These are phyloP conservation scores for Dysidea cf. avara DNA, from an alignment of 37 sponge, comb jelly and placozoan species.

Conservation along the genomic window DNA sequence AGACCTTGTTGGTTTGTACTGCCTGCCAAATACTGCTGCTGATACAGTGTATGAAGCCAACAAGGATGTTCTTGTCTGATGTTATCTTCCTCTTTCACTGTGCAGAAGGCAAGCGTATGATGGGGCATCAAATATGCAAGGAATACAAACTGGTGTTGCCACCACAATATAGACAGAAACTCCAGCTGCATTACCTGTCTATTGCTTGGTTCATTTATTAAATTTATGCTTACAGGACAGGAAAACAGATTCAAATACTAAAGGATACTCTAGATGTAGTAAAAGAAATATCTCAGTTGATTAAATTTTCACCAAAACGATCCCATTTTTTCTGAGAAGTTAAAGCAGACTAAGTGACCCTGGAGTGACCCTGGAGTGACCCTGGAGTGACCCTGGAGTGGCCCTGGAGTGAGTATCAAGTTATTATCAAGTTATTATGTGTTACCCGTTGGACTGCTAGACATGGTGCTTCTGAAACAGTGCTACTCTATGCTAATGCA, in stretches of 20 bases:
- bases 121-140: constrained; percentile 51
- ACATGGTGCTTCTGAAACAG: constrained; percentile 53
- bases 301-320: constrained; percentile 60
- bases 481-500: constrained; percentile 50
- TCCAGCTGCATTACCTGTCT: constrained; percentile 56
- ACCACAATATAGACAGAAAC: constrained; percentile 28
- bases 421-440: constrained; percentile 43
- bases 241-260: constrained; percentile 22
- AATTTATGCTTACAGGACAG: constrained; percentile 63
- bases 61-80: constrained; percentile 53
- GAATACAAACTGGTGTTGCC: constrained; percentile 32
- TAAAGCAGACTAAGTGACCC: background rate
- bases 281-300: constrained; percentile 27
- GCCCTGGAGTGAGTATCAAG: no score
- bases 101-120: constrained; percentile 61
- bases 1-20: constrained; percentile 41
- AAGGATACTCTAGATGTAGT: constrained; percentile 40
- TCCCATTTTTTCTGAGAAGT: constrained; percentile 11
- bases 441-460: constrained; percentile 67
- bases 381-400: no score
- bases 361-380: no score
- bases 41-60: constrained; percentile 36
- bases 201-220: constrained; percentile 51
- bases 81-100: constrained; percentile 46
- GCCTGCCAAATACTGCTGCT: constrained; percentile 42